Evolutionary conservation across 2,797 vertebrate genomes (phyloP), one percentile per base, ranked within the genome.

Genomic region (Sebastes variabilis): DNA sequence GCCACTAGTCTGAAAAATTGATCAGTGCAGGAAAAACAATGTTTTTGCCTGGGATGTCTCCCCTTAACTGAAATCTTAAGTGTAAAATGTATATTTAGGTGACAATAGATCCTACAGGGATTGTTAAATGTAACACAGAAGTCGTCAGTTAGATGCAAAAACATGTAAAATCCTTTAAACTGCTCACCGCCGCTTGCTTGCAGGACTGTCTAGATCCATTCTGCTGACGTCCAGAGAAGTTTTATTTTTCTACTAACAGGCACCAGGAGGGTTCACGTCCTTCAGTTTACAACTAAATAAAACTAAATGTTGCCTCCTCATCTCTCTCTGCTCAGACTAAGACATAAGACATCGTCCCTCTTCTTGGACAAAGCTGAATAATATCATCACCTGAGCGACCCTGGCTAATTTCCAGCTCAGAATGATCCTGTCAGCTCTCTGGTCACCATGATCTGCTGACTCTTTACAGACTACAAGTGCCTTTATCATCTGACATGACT

Each of bases 161-260:
- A 62, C 3, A 32, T 13, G 3, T 42, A 42, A 42, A 42, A 42
- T 42, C 6, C 14, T 16, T 42, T 42, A 3, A 55, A 52, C 1
- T 25, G 12, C 93, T 95, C 85, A 95, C 95, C 92, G 70, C 6
- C 27, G 75, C 22, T 66, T 20, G 4, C 61, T n/a, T 24, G 6
- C 29, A 49, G 84, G 54, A 84, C 62, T 81, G 4, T 83, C 74
- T 49, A 30, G 14, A 67, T 90, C 83, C 78, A 84, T 95, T 82
- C 83, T 88, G 38, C 30, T 27, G 3, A 54, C 22, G 34, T 55
- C 66, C 36, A 52, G 5, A 58, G 2, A 27, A 2, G n/a, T 52
- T 54, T 74, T 9, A 36, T 64, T n/a, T 42, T 12, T n/a, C 27
- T 32, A 22, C 25, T 18, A 55, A n/a, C 5, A 8, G 34, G 24